Evolutionary conservation across 2,797 vertebrate genomes (phyloP).

Genomic region (Alauda arvensis): DNA sequence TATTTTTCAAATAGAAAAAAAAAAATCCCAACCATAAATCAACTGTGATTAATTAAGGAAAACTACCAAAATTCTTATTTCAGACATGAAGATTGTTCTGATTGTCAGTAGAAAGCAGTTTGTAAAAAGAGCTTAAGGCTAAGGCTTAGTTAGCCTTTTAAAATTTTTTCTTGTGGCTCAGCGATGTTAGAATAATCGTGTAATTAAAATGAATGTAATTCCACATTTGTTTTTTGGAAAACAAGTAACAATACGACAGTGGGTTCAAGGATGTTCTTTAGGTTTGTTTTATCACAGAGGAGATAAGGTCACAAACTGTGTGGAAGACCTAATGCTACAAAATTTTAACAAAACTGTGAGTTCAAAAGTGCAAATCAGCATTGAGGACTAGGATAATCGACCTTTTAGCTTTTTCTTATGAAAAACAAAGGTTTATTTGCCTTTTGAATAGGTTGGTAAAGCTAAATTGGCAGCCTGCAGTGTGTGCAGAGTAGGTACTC

Average conservation of each 20-base stretch:
- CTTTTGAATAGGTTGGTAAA: constrained; percentile 62
- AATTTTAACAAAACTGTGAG: constrained; percentile 19
- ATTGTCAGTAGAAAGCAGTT: not conserved
- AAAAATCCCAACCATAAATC: not conserved
- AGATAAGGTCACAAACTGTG: not conserved
- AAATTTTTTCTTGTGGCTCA: not conserved
- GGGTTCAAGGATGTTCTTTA: not conserved
- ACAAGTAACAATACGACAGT: not conserved
- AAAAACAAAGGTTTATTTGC: constrained; percentile 64
- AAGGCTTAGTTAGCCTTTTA: not conserved
- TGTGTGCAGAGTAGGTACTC: constrained; percentile 34
- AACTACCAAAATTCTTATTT: not conserved
- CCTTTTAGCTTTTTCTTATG: constrained; percentile 54
- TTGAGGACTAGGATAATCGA: constrained; percentile 37
- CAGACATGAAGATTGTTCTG: not conserved
- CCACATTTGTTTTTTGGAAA: not conserved
- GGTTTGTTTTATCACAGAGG: not conserved
- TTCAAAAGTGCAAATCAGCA: constrained; percentile 34
- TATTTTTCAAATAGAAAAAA: not conserved
- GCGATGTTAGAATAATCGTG: not conserved
- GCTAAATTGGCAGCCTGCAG: constrained; percentile 41
- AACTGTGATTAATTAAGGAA: constrained; percentile 4
- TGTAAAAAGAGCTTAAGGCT: not conserved
- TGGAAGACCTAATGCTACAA: constrained; percentile 26
- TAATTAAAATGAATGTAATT: not conserved